phyloP scores from a whole-genome alignment of 30 jellyfish, hydroid and myxozoan genomes.

The Rhopilema esculentum region DNA sequence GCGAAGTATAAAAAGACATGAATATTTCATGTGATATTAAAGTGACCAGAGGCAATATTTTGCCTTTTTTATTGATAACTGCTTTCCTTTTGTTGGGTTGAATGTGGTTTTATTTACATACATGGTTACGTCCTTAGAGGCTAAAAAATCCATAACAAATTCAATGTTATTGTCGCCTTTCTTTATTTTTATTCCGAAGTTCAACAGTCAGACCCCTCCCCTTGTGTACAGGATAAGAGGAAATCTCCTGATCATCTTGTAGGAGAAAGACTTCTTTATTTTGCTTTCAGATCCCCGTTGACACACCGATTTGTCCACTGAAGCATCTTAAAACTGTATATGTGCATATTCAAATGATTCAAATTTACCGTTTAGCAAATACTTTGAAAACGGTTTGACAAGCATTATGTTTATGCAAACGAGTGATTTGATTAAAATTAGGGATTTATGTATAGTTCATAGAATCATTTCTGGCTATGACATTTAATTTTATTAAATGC shows the following conservation, averaged over 20 bases:
- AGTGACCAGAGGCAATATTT: not conserved
- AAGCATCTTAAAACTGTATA: not conserved
- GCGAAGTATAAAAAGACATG: not conserved
- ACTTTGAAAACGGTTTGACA: not conserved
- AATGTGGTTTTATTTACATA: not conserved
- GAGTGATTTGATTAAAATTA: too few species aligned
- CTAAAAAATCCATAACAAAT: too few species aligned
- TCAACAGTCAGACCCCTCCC: not conserved
- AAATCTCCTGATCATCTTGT: not conserved
- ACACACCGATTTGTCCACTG: not conserved
- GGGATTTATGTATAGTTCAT: not conserved
- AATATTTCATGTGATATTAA: not conserved
- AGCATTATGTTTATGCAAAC: too few species aligned
- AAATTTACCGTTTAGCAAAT: not conserved
- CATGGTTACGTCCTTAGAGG: too few species aligned
- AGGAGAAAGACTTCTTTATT: not conserved
- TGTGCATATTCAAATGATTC: not conserved
- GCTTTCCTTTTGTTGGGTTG: not conserved
- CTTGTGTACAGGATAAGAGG: not conserved
- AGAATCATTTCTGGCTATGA: not conserved
- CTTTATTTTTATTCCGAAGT: not conserved
- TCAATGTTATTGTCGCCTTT: not conserved
- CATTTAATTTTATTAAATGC: not conserved
- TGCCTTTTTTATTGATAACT: not conserved
- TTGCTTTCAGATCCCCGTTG: not conserved